phyloP scores from a whole-genome alignment of 2,113 vertebrate genomes.

The Elanoides forficatus region DNA sequence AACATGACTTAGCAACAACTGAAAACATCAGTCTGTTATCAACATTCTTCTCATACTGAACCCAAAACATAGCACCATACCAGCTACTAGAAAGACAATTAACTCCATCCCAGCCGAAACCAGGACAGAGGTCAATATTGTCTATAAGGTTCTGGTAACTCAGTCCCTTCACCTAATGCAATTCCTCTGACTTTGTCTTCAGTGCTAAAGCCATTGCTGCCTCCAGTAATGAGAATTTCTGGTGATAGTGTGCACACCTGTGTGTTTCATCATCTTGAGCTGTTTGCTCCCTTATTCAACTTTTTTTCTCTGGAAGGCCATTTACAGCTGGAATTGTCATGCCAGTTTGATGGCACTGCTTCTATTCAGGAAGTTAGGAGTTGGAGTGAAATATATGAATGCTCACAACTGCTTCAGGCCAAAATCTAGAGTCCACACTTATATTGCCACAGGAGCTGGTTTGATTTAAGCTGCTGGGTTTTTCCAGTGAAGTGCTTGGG shows the following conservation, averaged over 20 bases:
- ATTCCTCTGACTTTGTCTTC: background rate
- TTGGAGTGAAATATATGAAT: background rate
- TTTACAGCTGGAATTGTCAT: background rate
- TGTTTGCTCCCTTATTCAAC: background rate
- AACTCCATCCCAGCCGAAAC: too few relatives aligned
- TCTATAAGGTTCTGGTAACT: background rate
- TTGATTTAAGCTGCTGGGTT: background rate
- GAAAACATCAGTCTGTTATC: too few relatives aligned
- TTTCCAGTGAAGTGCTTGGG: background rate
- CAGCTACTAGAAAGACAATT: too few relatives aligned
- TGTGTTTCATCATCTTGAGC: background rate
- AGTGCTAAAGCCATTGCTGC: background rate
- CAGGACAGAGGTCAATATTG: background rate
- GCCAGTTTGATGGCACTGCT: background rate
- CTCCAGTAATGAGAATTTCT: background rate
- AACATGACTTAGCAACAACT: too few relatives aligned
- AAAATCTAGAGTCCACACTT: background rate
- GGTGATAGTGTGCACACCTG: background rate
- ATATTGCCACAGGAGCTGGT: background rate
- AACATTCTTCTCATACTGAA: too few relatives aligned
- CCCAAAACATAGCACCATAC: too few relatives aligned
- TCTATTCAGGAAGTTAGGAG: background rate
- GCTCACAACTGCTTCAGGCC: background rate
- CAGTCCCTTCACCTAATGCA: background rate
- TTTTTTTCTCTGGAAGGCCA: background rate